Conservation (phyloP, 2,888 invertebrate species). For the Amblyjoppa fuscipennis region DNA sequence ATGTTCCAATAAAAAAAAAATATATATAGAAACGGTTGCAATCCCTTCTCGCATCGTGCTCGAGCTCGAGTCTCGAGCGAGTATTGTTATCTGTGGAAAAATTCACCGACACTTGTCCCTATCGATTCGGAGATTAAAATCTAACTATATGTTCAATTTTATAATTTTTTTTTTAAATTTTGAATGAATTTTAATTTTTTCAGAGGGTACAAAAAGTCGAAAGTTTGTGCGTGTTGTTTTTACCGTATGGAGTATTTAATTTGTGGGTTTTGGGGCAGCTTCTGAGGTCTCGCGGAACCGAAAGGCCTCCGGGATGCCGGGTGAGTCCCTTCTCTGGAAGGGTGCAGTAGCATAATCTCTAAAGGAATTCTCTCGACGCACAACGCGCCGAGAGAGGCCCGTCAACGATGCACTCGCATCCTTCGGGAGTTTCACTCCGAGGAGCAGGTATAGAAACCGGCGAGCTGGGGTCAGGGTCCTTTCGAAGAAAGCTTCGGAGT, state of each 20-base stretch:
- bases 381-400: neutral
- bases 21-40: neutral
- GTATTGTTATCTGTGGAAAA: neutral
- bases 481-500: slow-evolving; percentile 50
- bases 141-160: too few relatives aligned
- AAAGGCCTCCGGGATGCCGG: neutral
- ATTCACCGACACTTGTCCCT: neutral
- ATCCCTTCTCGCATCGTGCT: neutral
- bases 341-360: slow-evolving; percentile 71
- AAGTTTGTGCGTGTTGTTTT: too few relatives aligned
- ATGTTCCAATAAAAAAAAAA: neutral
- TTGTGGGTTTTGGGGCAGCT: neutral
- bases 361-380: slow-evolving; percentile 65
- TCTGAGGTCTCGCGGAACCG: neutral
- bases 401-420: slow-evolving; percentile 21
- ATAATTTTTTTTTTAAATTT: too few relatives aligned
- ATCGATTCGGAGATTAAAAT: slow-evolving; percentile 1
- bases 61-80: neutral
- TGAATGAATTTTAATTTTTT: too few relatives aligned
- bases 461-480: slow-evolving; percentile 48
- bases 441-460: slow-evolving; percentile 46
- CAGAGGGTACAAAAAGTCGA: too few relatives aligned
- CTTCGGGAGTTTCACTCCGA: slow-evolving; percentile 34
- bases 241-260: neutral
- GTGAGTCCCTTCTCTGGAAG: slow-evolving; percentile 19